Base-by-base conservation (phyloP, 2,113 vertebrate species). In the Corythornis vintsioides region DNA sequence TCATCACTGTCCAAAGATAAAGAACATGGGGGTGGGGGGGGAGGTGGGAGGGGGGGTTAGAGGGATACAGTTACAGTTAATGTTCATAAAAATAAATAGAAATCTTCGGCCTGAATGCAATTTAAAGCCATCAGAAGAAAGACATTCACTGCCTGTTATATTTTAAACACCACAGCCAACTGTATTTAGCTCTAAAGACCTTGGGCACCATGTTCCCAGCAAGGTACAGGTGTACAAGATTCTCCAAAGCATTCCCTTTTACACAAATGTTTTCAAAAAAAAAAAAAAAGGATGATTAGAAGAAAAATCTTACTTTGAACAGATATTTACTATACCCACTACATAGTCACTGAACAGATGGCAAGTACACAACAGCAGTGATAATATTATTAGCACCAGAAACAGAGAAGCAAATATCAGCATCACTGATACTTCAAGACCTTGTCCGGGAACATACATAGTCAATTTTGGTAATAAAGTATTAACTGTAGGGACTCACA, bases 341-440 rank as follows among this genome's bases (percentile, higher is more conserved):
- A 91, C 43, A 90, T 53, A 87, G 88, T 71, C 64, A 69, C 60
- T 53, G 75, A 97, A 76, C 89, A 97, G 93, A 97, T 95, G 96
- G 92, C 40, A 57, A 38, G 29, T 19, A 31, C 29, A 93, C 42
- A 64, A 73, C 55, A 71, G 33, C 55, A 73, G 67, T 53, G 93
- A 84, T 70, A 91, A 84, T 40, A 81, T 93, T 72, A 86, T 38
- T 57, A 90, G 63, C 81, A 90, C 65, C n/a, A 96, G 53, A 80
- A 70, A 57, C 40, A 48, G 2, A 65, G 53, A 56, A 66, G 38
- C n/a, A 47, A 88, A 64, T 52, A 90, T 5, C 21, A 70, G 56
- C 82, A 81, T n/a, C 31, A 35, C 29, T 84, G 60, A 55, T 3
- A 76, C 67, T 70, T 91, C 75, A 83, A 90, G 87, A 45, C 85